A percentile compares a stretch with the other conserved stretches of the same genome.
phyloP scores from a whole-genome alignment of 2,797 vertebrate genomes.

The Syngnathus acus region DNA sequence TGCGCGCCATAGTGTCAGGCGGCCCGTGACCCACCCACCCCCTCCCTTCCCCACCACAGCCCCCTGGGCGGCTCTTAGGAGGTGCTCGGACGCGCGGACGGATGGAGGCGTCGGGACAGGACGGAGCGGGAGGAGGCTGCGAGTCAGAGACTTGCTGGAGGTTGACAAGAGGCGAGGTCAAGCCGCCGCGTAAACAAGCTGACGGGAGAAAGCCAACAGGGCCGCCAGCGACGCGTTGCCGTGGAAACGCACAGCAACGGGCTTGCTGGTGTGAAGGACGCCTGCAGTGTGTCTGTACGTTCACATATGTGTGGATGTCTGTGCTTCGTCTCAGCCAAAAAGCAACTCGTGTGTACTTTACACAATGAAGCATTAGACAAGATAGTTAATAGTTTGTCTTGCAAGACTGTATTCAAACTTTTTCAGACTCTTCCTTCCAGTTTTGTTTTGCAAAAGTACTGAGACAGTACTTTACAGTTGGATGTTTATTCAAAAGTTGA shows the following conservation, averaged over 20 bases:
- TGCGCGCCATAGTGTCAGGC: slow-evolving; percentile 58
- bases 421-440: no score
- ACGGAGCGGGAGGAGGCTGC: slow-evolving; percentile 48
- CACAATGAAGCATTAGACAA: neutral
- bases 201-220: slow-evolving; percentile 55
- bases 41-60: slow-evolving; percentile 29
- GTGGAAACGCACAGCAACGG: slow-evolving; percentile 55
- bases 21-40: slow-evolving; percentile 51
- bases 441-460: no score
- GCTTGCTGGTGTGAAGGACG: slow-evolving; percentile 34
- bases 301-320: neutral
- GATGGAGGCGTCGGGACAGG: slow-evolving; percentile 52
- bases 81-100: slow-evolving; percentile 58
- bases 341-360: slow-evolving; percentile 11
- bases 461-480: no score
- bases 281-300: neutral
- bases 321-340: neutral
- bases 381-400: neutral
- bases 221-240: slow-evolving; percentile 46
- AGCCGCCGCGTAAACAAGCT: slow-evolving; percentile 66
- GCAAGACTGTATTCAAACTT: no score
- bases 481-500: no score
- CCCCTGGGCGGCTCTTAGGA: slow-evolving; percentile 33
- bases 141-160: slow-evolving; percentile 69
- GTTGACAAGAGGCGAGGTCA: slow-evolving; percentile 65